These are phyloP conservation scores for Cranoglanis bouderius DNA, from an alignment of 2,113 vertebrate species.

Conservation along the genomic window DNA sequence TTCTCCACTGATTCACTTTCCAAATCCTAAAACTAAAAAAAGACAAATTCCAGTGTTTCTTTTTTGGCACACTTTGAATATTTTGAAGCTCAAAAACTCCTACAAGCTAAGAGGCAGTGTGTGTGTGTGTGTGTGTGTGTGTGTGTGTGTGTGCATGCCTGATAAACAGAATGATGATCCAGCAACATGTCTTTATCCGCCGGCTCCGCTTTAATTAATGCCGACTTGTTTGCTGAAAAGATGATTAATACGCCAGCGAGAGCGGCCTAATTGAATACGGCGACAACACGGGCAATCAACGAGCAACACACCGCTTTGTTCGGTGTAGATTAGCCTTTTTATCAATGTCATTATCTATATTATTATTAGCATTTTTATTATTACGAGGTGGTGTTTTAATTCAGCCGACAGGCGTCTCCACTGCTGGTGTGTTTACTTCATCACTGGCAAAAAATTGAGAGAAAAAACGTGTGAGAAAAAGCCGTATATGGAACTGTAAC, in stretches of 20 bases:
- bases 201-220: slow-evolving; percentile 72
- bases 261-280: slow-evolving; percentile 61
- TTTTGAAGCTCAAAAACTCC: slow-evolving; percentile 25
- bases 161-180: slow-evolving; percentile 61
- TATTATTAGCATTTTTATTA: slow-evolving; percentile 55
- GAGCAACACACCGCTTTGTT: slow-evolving; percentile 56
- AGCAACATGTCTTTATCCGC: slow-evolving; percentile 58
- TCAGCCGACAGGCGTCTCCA: slow-evolving; percentile 47
- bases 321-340: slow-evolving; percentile 53
- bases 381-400: slow-evolving; percentile 60
- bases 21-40: slow-evolving; percentile 14
- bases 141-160: slow-evolving; percentile 41
- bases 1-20: neutral
- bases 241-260: slow-evolving; percentile 77
- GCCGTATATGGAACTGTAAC: neutral
- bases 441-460: neutral
- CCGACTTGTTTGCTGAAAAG: slow-evolving; percentile 84
- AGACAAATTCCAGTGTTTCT: slow-evolving; percentile 13
- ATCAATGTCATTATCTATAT: slow-evolving; percentile 54
- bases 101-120: slow-evolving; percentile 24
- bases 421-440: neutral
- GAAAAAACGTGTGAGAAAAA: neutral
- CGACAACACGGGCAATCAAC: slow-evolving; percentile 57
- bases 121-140: slow-evolving; percentile 41
- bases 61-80: slow-evolving; percentile 33